A percentile compares a stretch with the other conserved stretches of the same genome.
Conservation (phyloP, 2,113 vertebrate species). For the Syngnathus floridae region DNA sequence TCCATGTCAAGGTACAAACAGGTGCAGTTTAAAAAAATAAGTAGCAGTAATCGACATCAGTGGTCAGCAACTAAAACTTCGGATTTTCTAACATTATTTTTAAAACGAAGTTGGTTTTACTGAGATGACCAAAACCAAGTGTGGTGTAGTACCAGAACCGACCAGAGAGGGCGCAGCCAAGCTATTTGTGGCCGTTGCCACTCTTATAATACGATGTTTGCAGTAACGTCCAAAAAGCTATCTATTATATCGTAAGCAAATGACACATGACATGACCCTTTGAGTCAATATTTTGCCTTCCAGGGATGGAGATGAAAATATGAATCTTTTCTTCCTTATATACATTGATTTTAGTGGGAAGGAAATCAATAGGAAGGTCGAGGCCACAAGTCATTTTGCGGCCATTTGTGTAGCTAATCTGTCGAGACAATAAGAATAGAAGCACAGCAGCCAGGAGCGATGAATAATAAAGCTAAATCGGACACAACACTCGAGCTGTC, state of each 20-base stretch:
- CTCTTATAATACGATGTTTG: background rate
- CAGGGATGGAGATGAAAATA: constrained; percentile 66
- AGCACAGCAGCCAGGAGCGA: constrained; percentile 26
- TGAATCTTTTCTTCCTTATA: constrained; percentile 55
- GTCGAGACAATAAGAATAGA: constrained; percentile 45
- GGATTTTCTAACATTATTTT: too few species aligned
- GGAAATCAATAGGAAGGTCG: constrained; percentile 59
- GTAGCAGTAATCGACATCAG: too few species aligned
- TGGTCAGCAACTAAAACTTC: too few species aligned
- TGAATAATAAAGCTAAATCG: constrained; percentile 26
- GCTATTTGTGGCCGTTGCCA: background rate
- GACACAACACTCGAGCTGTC: constrained; percentile 37
- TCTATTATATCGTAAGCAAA: background rate
- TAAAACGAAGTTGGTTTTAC: background rate
- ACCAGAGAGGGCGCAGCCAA: background rate
- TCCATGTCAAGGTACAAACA: too few species aligned
- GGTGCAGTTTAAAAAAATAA: too few species aligned
- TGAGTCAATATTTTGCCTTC: constrained; percentile 47
- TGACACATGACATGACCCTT: constrained; percentile 55
- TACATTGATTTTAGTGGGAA: constrained; percentile 63
- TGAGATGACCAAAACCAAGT: background rate
- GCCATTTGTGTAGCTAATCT: constrained; percentile 40
- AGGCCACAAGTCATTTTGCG: constrained; percentile 50
- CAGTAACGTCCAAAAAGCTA: background rate
- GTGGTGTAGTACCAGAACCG: background rate